Conservation (phyloP, 2,797 vertebrate species). For the Tenualosa thibaudeaui region DNA sequence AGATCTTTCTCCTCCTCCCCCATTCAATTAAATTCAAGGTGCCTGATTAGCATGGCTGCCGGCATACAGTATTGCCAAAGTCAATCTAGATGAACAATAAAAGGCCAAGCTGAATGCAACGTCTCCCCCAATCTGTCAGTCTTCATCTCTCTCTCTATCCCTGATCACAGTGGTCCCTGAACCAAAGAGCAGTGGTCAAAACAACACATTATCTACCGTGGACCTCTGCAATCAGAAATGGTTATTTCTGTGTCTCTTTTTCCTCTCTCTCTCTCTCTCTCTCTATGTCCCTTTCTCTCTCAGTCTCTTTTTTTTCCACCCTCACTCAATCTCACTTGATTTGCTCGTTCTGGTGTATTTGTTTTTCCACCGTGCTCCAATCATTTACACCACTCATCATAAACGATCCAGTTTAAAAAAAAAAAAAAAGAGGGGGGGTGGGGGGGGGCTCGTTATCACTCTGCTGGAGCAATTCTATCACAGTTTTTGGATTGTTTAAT, state of each 20-base stretch:
- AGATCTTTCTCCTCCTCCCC: neutral
- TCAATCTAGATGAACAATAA: neutral
- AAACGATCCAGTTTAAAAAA: neutral
- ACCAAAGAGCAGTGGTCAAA: neutral
- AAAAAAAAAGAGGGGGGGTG: neutral
- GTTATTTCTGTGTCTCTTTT: neutral
- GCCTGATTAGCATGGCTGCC: neutral
- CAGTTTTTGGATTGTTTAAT: slow-evolving; percentile 22
- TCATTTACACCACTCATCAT: slow-evolving; percentile 17
- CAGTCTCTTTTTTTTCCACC: neutral
- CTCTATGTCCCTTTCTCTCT: neutral
- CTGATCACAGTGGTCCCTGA: neutral
- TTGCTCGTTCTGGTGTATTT: neutral
- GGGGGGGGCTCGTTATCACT: slow-evolving; percentile 9
- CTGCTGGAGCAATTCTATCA: slow-evolving; percentile 3
- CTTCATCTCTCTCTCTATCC: neutral
- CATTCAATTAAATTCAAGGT: neutral
- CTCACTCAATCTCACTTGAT: neutral
- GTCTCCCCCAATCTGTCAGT: neutral
- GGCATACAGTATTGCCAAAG: neutral
- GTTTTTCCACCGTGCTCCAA: neutral
- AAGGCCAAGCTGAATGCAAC: neutral
- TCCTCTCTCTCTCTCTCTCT: neutral
- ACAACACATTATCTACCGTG: neutral
- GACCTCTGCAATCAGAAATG: neutral